Percentiles rank a stretch among this genome's conserved stretches.
Evolutionary conservation across 2,797 vertebrate genomes (phyloP).

Genomic region (Gallinago stenura): DNA sequence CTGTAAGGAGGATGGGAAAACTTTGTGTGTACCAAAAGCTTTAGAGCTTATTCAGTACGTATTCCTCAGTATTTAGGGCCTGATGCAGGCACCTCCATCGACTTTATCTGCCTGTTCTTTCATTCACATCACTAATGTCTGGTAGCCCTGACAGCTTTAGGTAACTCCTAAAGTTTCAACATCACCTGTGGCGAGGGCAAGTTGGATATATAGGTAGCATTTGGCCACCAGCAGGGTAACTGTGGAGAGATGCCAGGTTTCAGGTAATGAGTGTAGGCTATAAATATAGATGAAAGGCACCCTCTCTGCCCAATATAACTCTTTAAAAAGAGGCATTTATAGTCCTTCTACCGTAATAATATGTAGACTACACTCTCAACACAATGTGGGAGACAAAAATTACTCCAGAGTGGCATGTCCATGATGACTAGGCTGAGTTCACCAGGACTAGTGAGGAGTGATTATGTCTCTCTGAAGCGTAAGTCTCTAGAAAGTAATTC

Average conservation of each 20-base stretch:
- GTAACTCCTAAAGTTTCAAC: not conserved
- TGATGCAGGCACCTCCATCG: not conserved
- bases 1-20: not conserved
- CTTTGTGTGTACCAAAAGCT: not conserved
- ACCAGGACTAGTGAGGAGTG: not conserved
- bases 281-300: not conserved
- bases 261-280: not conserved
- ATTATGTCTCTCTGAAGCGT: not conserved
- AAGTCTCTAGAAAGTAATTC: not conserved
- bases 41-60: not conserved
- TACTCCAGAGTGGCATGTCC: not conserved
- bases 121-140: not conserved
- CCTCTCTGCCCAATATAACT: not conserved
- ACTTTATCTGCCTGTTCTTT: not conserved
- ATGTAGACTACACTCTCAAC: not conserved
- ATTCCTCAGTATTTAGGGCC: not conserved
- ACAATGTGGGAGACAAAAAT: not conserved
- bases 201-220: not conserved
- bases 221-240: not conserved
- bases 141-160: not conserved
- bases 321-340: not conserved
- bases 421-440: not conserved
- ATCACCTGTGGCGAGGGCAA: not conserved
- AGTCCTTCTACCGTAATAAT: rapidly evolving
- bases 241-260: not conserved